phyloP scores from a whole-genome alignment of 2,113 vertebrate genomes.

The Cyanistes caeruleus region DNA sequence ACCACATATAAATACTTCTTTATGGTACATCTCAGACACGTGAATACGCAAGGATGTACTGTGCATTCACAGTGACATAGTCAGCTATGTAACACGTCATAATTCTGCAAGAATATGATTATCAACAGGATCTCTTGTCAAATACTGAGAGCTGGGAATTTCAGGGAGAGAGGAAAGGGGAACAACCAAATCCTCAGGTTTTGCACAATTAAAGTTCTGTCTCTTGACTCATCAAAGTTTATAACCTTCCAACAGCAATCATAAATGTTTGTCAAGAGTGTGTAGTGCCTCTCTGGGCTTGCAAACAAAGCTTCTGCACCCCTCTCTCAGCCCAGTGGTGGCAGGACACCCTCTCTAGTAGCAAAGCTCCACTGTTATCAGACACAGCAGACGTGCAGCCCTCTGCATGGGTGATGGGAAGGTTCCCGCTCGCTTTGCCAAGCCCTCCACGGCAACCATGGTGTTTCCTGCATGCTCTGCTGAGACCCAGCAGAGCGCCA shows the following conservation, averaged over 20 bases:
- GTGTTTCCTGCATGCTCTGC: fast-evolving
- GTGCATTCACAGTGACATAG: background rate
- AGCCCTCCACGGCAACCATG: fast-evolving
- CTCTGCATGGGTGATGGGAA: background rate
- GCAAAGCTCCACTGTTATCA: background rate
- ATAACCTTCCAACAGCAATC: background rate
- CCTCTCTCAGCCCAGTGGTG: fast-evolving
- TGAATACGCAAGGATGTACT: background rate
- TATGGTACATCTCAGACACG: background rate
- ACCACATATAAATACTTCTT: background rate
- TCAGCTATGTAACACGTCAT: background rate
- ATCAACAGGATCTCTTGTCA: background rate
- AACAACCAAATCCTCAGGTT: background rate
- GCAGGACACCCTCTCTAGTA: background rate
- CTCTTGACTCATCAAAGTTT: background rate
- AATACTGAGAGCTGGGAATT: background rate
- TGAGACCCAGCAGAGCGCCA: fast-evolving
- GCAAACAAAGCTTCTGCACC: background rate
- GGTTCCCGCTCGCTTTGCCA: background rate
- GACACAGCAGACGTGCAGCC: background rate
- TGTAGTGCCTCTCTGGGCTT: background rate
- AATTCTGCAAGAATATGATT: background rate
- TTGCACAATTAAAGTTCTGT: background rate
- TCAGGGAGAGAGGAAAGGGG: background rate
- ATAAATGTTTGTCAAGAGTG: background rate